Conservation (phyloP, 2,113 vertebrate genomes). For the Dendropsophus ebraccatus region DNA sequence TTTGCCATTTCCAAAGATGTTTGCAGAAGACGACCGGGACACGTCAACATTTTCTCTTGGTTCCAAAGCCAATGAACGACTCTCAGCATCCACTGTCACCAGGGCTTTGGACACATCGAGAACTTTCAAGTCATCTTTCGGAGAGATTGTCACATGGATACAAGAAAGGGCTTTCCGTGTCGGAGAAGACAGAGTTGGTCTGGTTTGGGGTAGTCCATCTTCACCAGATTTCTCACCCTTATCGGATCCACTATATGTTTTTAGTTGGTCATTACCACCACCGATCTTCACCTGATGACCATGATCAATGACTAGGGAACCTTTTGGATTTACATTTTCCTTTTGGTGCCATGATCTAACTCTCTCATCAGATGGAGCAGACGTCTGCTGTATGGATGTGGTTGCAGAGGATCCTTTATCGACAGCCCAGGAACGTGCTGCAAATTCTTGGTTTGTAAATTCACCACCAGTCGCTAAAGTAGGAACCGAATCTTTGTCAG, state of each 20-base stretch:
- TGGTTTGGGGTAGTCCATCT: background rate
- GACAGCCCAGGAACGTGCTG: background rate
- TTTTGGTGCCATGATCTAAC: background rate
- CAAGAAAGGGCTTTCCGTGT: slow-evolving; percentile 73
- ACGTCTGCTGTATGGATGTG: background rate
- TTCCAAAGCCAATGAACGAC: background rate
- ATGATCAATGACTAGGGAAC: background rate
- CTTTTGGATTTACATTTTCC: background rate
- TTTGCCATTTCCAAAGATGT: background rate
- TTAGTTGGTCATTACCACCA: background rate
- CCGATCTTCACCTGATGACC: background rate
- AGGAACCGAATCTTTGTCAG: background rate
- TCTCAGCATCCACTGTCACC: background rate
- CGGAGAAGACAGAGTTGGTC: slow-evolving; percentile 40
- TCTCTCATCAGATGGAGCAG: background rate
- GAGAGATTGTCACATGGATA: slow-evolving; percentile 77
- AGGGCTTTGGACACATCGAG: background rate
- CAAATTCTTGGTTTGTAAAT: background rate
- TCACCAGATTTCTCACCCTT: background rate
- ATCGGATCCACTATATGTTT: background rate
- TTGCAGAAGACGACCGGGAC: background rate
- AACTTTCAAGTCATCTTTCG: slow-evolving; percentile 62
- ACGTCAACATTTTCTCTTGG: background rate
- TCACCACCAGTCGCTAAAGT: too few relatives aligned
- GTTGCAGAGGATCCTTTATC: background rate